These are phyloP conservation scores for Adelges cooleyi DNA, from an alignment of 1,140 invertebrate genomes.

Conservation along the genomic window DNA sequence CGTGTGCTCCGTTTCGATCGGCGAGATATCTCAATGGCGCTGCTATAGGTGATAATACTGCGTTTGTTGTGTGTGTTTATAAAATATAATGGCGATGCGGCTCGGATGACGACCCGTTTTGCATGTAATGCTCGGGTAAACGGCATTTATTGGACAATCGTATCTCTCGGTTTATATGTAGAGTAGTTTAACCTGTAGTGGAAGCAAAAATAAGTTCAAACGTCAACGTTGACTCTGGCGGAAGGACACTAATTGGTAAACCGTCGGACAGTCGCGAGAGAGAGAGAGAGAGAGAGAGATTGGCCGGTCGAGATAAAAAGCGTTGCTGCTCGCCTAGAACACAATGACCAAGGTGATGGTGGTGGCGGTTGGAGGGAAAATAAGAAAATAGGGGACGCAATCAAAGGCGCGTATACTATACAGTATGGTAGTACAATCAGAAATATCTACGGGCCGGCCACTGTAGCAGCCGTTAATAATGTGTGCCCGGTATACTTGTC, in stretches of 20 bases:
- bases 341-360: too few species aligned
- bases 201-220: constrained; percentile 5
- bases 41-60: too few species aligned
- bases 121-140: neutral
- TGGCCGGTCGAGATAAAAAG: neutral
- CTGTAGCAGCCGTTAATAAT: too few species aligned
- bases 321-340: neutral
- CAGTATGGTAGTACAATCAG: too few species aligned
- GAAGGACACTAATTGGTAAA: constrained; percentile 24
- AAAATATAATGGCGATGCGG: neutral
- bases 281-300: neutral
- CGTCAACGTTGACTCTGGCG: neutral
- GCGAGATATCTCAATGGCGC: too few species aligned
- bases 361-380: neutral
- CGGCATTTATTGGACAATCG: constrained; percentile 20
- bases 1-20: too few species aligned
- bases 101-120: neutral
- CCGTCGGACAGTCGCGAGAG: neutral
- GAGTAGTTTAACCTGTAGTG: neutral
- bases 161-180: neutral
- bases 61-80: neutral
- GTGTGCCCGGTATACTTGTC: too few species aligned
- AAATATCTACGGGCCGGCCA: too few species aligned
- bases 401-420: too few species aligned
- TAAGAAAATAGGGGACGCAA: neutral